Evolutionary conservation across 2,797 vertebrate genomes (phyloP).

Genomic region (Silurus lanzhouensis): DNA sequence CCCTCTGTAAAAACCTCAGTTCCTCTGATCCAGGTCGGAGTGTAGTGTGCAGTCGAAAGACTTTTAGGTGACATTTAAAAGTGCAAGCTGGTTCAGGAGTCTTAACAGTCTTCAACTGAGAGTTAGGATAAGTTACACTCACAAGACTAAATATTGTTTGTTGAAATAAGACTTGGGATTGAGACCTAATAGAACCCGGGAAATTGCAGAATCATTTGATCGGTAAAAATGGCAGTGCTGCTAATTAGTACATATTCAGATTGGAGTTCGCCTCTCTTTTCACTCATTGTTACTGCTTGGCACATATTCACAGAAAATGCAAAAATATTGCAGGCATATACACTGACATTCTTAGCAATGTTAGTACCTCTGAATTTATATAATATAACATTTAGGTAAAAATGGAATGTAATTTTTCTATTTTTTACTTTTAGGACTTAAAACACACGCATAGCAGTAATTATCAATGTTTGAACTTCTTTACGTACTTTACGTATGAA

Average conservation of each 20-base stretch:
- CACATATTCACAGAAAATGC: too few species aligned
- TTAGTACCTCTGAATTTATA: neutral
- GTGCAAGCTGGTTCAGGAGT: neutral
- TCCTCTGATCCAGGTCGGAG: neutral
- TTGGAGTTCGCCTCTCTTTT: neutral
- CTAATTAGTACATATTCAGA: neutral
- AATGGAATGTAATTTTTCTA: too few species aligned
- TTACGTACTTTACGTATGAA: neutral
- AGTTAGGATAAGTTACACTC: neutral
- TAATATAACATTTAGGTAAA: too few species aligned
- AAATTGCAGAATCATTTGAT: neutral
- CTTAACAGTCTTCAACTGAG: neutral
- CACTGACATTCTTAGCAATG: neutral
- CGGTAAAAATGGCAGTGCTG: neutral
- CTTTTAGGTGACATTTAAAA: neutral
- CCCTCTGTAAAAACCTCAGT: slow-evolving; percentile 47
- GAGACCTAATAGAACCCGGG: neutral
- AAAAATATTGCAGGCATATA: neutral
- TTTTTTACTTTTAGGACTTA: too few species aligned
- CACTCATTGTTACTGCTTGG: neutral
- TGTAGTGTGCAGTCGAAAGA: neutral
- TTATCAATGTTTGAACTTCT: neutral
- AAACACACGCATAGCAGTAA: neutral
- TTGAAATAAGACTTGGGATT: too few species aligned
- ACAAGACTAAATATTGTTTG: neutral